A percentile compares a stretch with the other conserved stretches of the same genome.
These are phyloP conservation scores for Oscheius sp. DNA, from an alignment of 2,888 invertebrate species.

Conservation along the genomic window DNA sequence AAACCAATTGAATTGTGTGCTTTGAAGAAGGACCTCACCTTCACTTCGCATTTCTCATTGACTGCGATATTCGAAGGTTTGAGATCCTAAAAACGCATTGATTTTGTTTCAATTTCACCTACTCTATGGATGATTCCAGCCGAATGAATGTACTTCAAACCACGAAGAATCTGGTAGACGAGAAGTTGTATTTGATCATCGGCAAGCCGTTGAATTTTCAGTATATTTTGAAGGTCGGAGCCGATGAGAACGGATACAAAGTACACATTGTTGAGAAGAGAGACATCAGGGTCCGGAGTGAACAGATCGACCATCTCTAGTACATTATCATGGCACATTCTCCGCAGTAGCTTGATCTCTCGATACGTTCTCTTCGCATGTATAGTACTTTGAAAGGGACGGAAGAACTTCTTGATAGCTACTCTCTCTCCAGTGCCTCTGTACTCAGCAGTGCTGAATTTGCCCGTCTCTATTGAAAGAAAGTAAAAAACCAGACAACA, in stretches of 20 bases:
- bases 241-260: constrained; percentile 98
- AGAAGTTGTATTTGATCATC: constrained; percentile 99
- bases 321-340: constrained; percentile 99
- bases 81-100: constrained; percentile 79
- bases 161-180: constrained; percentile 95
- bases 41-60: constrained; percentile 98
- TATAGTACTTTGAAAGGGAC: constrained; percentile 99
- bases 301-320: constrained; percentile 76
- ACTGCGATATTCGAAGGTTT: constrained; percentile 99
- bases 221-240: constrained; percentile 96
- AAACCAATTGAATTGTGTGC: constrained; percentile 53
- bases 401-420: constrained; percentile 93
- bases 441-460: constrained; percentile 58
- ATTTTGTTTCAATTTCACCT: too few relatives aligned
- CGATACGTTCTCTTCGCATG: constrained; percentile 80
- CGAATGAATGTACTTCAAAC: constrained; percentile 96
- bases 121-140: constrained; percentile 93
- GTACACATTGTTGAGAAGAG: constrained; percentile 75
- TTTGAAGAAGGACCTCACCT: constrained; percentile 75
- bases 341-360: constrained; percentile 92
- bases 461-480: not conserved
- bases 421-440: constrained; percentile 81
- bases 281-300: constrained; percentile 62
- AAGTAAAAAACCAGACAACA: constrained; percentile 53
- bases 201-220: constrained; percentile 92